These are phyloP conservation scores for Phenganax marumi DNA, from an alignment of 92 coral and sea anemone species.

Conservation along the genomic window DNA sequence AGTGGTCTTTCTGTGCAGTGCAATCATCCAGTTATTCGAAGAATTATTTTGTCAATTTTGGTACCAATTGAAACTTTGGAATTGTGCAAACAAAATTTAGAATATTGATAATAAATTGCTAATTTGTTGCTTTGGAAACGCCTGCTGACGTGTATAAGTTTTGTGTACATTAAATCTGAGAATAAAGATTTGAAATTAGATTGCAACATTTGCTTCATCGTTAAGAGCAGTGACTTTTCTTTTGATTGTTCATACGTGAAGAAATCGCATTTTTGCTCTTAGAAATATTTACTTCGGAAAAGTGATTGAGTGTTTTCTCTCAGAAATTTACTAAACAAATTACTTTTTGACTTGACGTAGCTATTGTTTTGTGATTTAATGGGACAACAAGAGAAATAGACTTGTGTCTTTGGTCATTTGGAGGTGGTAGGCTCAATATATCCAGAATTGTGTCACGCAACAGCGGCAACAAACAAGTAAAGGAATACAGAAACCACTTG, in stretches of 20 bases:
- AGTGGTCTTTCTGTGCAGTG: background rate
- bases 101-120: background rate
- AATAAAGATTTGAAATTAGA: background rate
- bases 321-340: no score
- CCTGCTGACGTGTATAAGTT: background rate
- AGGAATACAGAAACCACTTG: no score
- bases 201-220: background rate
- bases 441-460: no score
- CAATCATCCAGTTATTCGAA: background rate
- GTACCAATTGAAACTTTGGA: background rate
- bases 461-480: no score
- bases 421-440: no score
- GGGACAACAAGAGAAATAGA: no score
- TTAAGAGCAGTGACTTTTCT: background rate
- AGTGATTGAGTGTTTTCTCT: no score
- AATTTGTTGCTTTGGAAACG: background rate
- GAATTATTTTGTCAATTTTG: background rate
- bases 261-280: no score
- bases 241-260: background rate
- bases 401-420: no score
- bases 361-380: no score
- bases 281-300: no score
- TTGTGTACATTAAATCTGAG: background rate
- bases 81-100: slow-evolving; percentile 11
- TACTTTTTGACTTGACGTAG: no score